Conservation (phyloP, 2,888 invertebrate genomes). For the Eustalomyia histrio region DNA sequence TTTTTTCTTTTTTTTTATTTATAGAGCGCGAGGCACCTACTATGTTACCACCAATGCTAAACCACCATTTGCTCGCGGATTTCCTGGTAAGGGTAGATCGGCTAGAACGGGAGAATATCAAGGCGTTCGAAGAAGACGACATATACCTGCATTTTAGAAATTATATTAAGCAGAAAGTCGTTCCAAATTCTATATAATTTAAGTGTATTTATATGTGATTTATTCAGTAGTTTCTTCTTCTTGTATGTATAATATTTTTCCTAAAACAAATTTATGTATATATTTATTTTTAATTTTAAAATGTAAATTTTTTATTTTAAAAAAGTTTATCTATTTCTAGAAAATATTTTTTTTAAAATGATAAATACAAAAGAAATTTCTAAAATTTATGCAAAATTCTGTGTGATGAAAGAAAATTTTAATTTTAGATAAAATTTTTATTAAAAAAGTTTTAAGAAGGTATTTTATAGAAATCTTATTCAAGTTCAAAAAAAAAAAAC, state of each 20-base stretch:
- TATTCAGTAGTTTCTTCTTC: conserved; percentile 50
- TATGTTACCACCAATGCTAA: conserved; percentile 92
- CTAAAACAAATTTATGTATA: background rate
- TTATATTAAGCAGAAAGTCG: background rate
- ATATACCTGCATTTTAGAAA: conserved; percentile 51
- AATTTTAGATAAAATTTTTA: no score
- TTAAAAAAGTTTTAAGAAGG: no score
- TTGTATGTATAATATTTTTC: background rate
- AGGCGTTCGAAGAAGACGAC: conserved; percentile 73
- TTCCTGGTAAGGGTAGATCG: conserved; percentile 83
- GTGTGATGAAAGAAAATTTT: no score
- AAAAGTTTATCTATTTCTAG: no score
- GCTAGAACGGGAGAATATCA: conserved; percentile 74
- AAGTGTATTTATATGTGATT: conserved; percentile 55
- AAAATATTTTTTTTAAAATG: no score
- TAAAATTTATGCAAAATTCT: no score
- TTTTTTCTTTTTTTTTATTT: conserved; percentile 15
- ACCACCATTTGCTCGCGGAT: conserved; percentile 91
- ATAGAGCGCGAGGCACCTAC: conserved; percentile 91
- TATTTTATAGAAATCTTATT: no score
- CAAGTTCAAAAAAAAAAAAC: no score
- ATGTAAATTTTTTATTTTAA: background rate
- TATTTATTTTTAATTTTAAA: background rate
- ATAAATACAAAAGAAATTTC: no score
- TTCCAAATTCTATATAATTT: conserved; percentile 37